These are phyloP conservation scores for Mirounga angustirostris DNA, from an alignment of 2,113 vertebrate genomes.

Conservation along the genomic window DNA sequence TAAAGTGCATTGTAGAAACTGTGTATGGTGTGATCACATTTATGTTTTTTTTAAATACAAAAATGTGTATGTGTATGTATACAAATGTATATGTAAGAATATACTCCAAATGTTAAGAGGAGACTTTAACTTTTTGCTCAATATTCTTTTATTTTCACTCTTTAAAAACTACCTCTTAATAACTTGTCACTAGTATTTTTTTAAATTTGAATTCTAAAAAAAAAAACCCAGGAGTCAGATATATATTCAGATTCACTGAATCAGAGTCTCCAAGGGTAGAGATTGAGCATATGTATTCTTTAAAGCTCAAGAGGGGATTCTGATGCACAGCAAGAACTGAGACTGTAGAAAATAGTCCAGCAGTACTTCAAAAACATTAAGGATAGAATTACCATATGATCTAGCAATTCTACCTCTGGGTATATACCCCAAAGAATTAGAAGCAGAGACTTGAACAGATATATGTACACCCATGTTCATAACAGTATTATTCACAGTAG, in stretches of 20 bases:
- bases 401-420: neutral
- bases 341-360: neutral
- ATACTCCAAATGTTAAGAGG: neutral
- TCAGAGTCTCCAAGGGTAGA: neutral
- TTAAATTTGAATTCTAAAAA: neutral
- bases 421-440: neutral
- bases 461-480: neutral
- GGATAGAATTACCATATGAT: neutral
- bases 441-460: neutral
- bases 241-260: neutral
- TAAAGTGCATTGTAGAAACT: neutral
- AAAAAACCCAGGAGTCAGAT: neutral
- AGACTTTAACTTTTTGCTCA: neutral
- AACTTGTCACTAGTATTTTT: neutral
- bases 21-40: neutral
- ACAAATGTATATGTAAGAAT: neutral
- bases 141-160: neutral
- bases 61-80: neutral
- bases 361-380: neutral
- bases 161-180: neutral
- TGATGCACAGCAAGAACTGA: neutral
- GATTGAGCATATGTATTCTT: neutral
- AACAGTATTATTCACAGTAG: neutral
- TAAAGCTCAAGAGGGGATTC: neutral
- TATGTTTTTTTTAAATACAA: neutral